These are phyloP conservation scores for Odontamblyopus rebecca DNA, from an alignment of 2,797 vertebrate genomes.

Conservation along the genomic window DNA sequence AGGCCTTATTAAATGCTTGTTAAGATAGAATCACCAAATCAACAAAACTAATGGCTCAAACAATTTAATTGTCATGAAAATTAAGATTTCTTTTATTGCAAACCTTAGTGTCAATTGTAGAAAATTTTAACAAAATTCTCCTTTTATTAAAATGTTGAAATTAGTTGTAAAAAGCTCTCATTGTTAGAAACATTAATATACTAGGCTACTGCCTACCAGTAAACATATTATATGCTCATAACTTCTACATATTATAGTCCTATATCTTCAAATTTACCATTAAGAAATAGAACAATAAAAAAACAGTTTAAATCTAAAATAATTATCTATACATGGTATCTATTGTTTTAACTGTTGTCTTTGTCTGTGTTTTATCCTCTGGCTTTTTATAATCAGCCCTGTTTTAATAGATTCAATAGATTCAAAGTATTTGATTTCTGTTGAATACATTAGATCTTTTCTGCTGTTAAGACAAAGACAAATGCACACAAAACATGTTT, in stretches of 20 bases:
- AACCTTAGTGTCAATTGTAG: not conserved
- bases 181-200: not conserved
- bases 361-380: not conserved
- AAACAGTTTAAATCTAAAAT: no score
- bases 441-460: slow-evolving; percentile 14
- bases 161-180: no score
- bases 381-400: not conserved
- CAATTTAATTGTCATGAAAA: not conserved
- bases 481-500: slow-evolving; percentile 19
- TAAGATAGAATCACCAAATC: not conserved
- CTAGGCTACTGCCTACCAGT: not conserved
- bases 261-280: not conserved
- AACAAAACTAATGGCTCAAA: not conserved
- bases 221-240: not conserved
- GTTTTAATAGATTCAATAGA: not conserved
- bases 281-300: no score
- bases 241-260: not conserved
- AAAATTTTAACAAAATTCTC: not conserved
- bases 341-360: not conserved
- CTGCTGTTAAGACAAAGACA: slow-evolving; percentile 34
- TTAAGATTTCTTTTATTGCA: not conserved
- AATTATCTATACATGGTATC: not conserved
- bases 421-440: not conserved
- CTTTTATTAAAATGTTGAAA: not conserved
- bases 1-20: not conserved